phyloP scores from a whole-genome alignment of 2,113 vertebrate genomes.

The Antechinus flavipes region DNA sequence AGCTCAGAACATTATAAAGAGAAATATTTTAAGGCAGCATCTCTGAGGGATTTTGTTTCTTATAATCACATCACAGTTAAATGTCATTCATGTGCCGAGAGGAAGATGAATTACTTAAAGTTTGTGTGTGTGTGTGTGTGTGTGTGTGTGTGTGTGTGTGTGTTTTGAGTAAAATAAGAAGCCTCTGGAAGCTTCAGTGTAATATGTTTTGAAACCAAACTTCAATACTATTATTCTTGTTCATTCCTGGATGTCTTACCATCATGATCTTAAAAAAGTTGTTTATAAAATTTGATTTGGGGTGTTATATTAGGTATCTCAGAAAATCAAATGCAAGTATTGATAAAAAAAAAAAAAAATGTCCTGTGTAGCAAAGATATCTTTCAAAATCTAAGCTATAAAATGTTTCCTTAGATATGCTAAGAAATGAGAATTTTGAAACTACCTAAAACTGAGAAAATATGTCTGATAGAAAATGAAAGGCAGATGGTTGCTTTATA shows the following conservation, averaged over 20 bases:
- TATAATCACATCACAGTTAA: conserved; percentile 82
- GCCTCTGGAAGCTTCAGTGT: conserved; percentile 68
- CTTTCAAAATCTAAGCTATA: conserved; percentile 70
- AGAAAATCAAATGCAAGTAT: conserved; percentile 49
- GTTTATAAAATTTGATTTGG: conserved; percentile 61
- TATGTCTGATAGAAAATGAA: conserved; percentile 55
- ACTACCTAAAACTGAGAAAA: conserved; percentile 59
- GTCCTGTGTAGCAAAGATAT: conserved; percentile 46
- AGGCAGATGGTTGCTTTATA: conserved; percentile 44
- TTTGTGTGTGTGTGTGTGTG: conserved; percentile 23
- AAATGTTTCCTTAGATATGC: conserved; percentile 64
- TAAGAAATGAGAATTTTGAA: conserved; percentile 51
- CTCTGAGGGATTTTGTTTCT: conserved; percentile 79
- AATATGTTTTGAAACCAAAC: conserved; percentile 76
- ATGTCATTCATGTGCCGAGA: conserved; percentile 75
- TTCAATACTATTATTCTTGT: conserved; percentile 55
- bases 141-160: conserved; percentile 49
- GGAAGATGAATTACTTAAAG: conserved; percentile 73
- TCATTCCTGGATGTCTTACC: conserved; percentile 67
- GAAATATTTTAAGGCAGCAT: conserved; percentile 76
- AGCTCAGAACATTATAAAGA: conserved; percentile 83
- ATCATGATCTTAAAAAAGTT: conserved; percentile 60
- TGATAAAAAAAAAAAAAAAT: conserved; percentile 48
- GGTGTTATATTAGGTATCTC: conserved; percentile 64
- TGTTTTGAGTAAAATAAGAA: conserved; percentile 71